Conservation (phyloP, 2,113 vertebrate genomes). For the Indri indri region DNA sequence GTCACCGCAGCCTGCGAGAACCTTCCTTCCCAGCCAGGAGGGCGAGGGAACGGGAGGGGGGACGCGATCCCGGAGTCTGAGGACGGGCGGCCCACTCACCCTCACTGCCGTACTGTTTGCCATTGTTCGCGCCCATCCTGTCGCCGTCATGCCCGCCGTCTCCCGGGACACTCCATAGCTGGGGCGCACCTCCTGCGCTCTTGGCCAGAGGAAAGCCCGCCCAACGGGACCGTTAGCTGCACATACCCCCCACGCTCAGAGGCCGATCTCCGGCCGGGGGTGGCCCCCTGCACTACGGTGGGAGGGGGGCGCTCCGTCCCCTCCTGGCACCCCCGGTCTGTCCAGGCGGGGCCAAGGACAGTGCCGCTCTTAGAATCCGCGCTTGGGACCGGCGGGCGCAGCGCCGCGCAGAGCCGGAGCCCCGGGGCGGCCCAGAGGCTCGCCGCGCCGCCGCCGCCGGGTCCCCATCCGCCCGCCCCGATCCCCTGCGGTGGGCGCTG, state of each 20-base stretch:
- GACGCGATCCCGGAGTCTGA: not conserved
- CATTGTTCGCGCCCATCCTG: slow-evolving; percentile 98
- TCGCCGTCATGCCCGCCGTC: slow-evolving; percentile 90
- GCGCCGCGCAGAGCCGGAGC: slow-evolving; percentile 35
- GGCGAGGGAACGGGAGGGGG: not conserved
- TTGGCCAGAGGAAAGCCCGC: slow-evolving; percentile 36
- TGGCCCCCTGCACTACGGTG: not conserved
- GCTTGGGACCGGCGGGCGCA: slow-evolving; percentile 11
- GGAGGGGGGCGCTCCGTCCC: not conserved
- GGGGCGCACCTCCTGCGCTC: slow-evolving; percentile 56
- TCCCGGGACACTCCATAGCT: slow-evolving; percentile 78
- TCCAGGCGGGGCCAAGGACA: not conserved
- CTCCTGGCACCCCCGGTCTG: not conserved
- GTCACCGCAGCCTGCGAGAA: not conserved
- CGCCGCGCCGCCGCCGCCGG: slow-evolving; percentile 65
- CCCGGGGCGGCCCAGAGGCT: slow-evolving; percentile 71
- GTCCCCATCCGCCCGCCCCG: slow-evolving; percentile 66
- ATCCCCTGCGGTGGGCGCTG: slow-evolving; percentile 9
- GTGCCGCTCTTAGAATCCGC: slow-evolving; percentile 32
- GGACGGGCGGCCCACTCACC: slow-evolving; percentile 86
- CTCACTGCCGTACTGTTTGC: slow-evolving; percentile 97
- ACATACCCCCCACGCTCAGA: slow-evolving; percentile 35
- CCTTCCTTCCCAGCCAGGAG: not conserved
- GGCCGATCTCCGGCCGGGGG: not conserved
- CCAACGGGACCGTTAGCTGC: slow-evolving; percentile 52